Conservation (phyloP, 2,888 invertebrate species). For the Enchytraeus crypticus region DNA sequence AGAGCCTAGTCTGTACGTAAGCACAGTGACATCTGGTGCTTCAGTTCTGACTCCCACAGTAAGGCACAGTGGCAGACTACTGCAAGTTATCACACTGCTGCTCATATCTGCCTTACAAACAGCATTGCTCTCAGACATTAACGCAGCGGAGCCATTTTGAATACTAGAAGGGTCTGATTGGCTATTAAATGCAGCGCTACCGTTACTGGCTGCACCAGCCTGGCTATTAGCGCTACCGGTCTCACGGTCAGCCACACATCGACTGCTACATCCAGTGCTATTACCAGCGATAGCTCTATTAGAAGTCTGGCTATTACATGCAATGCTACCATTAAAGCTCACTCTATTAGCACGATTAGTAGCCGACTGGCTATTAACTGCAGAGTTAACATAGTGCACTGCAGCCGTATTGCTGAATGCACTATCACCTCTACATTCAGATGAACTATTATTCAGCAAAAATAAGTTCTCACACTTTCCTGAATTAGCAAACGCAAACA, state of each 20-base stretch:
- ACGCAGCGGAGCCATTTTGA: not conserved
- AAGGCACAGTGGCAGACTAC: slow-evolving; percentile 37
- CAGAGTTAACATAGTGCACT: no score
- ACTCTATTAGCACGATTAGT: not conserved
- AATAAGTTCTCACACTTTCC: slow-evolving; percentile 34
- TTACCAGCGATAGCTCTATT: no score
- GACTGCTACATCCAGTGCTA: no score
- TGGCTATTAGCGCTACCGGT: no score
- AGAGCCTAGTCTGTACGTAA: slow-evolving; percentile 35
- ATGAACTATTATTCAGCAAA: slow-evolving; percentile 30
- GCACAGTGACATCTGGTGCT: slow-evolving; percentile 31
- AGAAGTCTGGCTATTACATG: not conserved
- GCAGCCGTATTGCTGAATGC: no score
- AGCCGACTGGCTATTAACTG: no score
- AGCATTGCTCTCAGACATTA: not conserved
- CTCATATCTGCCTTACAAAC: not conserved
- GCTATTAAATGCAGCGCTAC: no score
- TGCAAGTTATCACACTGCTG: no score
- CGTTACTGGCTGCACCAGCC: no score
- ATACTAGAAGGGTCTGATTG: not conserved
- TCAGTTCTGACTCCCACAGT: slow-evolving; percentile 34
- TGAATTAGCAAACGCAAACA: slow-evolving; percentile 32
- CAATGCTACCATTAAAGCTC: not conserved
- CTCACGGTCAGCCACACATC: no score
- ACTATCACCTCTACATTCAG: no score